phyloP scores from a whole-genome alignment of 2,113 vertebrate species.

The Enhydra lutris region DNA sequence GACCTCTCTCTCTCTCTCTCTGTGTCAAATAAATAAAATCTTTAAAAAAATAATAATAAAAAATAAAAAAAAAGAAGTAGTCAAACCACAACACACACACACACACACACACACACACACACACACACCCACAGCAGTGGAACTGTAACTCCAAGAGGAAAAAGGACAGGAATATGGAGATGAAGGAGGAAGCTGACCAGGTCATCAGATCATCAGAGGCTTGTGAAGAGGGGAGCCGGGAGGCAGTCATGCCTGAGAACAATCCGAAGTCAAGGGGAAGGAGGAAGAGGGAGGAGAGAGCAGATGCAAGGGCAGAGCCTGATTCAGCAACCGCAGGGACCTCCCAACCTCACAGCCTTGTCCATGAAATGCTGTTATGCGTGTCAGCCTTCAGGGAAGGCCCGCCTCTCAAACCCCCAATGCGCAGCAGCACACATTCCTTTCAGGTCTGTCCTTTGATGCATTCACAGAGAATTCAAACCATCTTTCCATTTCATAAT shows the following conservation, averaged over 20 bases:
- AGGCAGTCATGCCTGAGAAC: not conserved
- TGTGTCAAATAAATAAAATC: too few relatives aligned
- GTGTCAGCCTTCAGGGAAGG: not conserved
- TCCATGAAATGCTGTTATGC: constrained; percentile 46
- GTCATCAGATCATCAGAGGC: not conserved
- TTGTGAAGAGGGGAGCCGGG: not conserved
- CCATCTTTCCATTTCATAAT: constrained; percentile 54
- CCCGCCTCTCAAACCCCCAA: not conserved
- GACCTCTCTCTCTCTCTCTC: too few relatives aligned
- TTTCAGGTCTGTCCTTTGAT: constrained; percentile 53
- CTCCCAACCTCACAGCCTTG: not conserved
- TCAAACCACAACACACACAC: not conserved
- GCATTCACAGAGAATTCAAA: constrained; percentile 62
- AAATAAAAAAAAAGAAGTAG: too few relatives aligned
- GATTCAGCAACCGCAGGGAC: not conserved
- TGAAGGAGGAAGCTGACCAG: not conserved
- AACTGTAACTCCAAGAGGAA: not conserved
- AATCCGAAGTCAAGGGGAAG: not conserved
- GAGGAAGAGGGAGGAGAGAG: not conserved
- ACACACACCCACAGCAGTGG: not conserved
- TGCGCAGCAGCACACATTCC: not conserved
- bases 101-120: not conserved
- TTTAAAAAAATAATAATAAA: too few relatives aligned
- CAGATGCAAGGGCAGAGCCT: not conserved
- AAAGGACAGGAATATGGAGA: not conserved